Percentiles rank a stretch among this genome's conserved stretches.
These are phyloP conservation scores for Trissolcus japonicus DNA, from an alignment of 2,888 invertebrate genomes.

Conservation along the genomic window DNA sequence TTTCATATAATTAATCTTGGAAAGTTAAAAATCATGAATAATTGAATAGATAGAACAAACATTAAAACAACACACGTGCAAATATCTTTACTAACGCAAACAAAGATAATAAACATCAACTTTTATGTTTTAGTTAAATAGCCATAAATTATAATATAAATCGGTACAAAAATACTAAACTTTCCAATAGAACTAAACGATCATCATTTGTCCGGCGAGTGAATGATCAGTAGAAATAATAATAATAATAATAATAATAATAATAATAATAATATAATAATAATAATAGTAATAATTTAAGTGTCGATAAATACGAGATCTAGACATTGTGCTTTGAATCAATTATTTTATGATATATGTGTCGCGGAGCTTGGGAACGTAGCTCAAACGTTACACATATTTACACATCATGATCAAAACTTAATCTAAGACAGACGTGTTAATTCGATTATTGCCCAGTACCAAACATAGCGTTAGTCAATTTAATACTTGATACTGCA, in stretches of 20 bases:
- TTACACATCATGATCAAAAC: background rate
- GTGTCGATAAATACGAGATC: slow-evolving; percentile 3
- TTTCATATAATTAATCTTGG: too few relatives aligned
- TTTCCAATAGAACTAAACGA: background rate
- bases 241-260: background rate
- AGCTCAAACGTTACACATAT: background rate
- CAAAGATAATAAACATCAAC: background rate
- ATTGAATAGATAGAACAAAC: background rate
- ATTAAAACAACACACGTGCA: background rate
- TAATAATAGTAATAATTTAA: background rate
- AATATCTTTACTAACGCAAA: background rate
- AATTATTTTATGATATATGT: background rate
- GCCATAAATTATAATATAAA: slow-evolving; percentile 9
- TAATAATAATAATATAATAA: background rate
- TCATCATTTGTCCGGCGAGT: background rate
- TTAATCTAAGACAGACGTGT: slow-evolving; percentile 3
- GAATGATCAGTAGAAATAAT: background rate
- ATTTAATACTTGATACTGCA: background rate
- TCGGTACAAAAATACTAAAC: slow-evolving; percentile 13
- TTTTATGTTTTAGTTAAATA: slow-evolving; percentile 15
- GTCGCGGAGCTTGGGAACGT: background rate
- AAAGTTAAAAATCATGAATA: too few relatives aligned
- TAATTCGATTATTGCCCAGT: too few relatives aligned
- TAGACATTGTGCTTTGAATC: background rate
- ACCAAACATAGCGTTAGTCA: too few relatives aligned